phyloP scores from a whole-genome alignment of 2,113 vertebrate genomes.

The Fulmarus glacialis region DNA sequence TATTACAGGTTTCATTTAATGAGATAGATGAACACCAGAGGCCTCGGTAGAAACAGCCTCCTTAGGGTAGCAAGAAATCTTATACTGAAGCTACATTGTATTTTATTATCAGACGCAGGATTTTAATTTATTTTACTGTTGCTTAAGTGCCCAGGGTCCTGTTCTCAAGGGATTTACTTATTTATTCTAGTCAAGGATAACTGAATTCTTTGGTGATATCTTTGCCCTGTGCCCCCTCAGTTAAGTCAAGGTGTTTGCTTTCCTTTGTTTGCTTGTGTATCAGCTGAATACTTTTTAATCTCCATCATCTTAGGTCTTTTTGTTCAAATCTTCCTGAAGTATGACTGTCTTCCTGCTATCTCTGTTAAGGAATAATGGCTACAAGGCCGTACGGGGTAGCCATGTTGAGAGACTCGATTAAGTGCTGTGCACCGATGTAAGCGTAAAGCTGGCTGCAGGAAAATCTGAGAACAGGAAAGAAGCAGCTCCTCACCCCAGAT shows the following conservation, averaged over 20 bases:
- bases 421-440: accelerated
- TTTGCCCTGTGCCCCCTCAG: neutral
- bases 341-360: neutral
- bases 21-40: neutral
- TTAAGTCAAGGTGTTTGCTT: conserved; percentile 33
- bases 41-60: neutral
- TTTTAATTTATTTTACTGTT: conserved; percentile 52
- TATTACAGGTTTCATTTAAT: neutral
- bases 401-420: neutral
- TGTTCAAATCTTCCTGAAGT: neutral
- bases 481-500: accelerated
- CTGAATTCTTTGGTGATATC: neutral
- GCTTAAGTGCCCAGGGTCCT: neutral
- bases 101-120: neutral
- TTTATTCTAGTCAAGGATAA: conserved; percentile 49
- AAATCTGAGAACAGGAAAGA: neutral
- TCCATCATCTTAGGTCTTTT: neutral
- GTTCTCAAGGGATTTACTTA: neutral
- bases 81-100: neutral
- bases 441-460: neutral
- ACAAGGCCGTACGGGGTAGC: neutral
- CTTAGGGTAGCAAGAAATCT: neutral
- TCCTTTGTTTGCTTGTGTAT: conserved; percentile 2
- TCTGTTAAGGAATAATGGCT: neutral
- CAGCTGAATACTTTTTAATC: neutral